phyloP scores from a whole-genome alignment of 2,113 vertebrate genomes.

The Anseranas semipalmata region DNA sequence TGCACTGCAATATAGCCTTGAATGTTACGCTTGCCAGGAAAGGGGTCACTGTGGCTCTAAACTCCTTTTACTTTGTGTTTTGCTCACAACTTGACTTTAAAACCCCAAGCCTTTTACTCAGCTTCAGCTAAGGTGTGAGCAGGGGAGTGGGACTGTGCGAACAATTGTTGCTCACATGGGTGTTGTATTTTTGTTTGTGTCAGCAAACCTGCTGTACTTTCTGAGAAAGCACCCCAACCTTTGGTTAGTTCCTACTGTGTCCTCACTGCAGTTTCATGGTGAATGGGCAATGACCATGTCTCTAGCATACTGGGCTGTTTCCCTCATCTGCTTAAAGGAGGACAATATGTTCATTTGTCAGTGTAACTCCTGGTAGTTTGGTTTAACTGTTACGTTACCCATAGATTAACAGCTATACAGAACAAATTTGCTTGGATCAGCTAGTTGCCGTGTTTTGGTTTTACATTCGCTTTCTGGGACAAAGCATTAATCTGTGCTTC shows the following conservation, averaged over 20 bases:
- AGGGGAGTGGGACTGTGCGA: neutral
- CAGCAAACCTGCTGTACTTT: neutral
- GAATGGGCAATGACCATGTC: neutral
- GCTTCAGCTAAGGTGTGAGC: neutral
- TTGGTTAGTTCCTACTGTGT: neutral
- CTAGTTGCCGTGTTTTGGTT: neutral
- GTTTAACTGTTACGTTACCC: neutral
- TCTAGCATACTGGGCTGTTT: neutral
- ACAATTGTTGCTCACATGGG: rapidly evolving
- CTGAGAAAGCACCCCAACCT: neutral
- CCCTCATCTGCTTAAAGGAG: neutral
- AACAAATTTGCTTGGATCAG: neutral
- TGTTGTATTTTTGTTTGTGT: neutral
- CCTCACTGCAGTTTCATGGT: neutral
- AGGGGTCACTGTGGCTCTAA: neutral
- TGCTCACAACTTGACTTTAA: neutral
- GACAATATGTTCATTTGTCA: neutral
- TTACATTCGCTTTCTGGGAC: neutral
- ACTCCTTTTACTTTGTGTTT: neutral
- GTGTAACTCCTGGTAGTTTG: neutral
- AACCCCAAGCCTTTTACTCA: neutral
- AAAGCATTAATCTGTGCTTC: neutral
- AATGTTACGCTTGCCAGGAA: neutral
- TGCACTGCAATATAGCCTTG: rapidly evolving
- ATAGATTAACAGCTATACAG: neutral